A percentile compares a stretch with the other conserved stretches of the same genome.
These are phyloP conservation scores for Sorex fumeus DNA, from an alignment of 2,113 vertebrate species.

Conservation along the genomic window DNA sequence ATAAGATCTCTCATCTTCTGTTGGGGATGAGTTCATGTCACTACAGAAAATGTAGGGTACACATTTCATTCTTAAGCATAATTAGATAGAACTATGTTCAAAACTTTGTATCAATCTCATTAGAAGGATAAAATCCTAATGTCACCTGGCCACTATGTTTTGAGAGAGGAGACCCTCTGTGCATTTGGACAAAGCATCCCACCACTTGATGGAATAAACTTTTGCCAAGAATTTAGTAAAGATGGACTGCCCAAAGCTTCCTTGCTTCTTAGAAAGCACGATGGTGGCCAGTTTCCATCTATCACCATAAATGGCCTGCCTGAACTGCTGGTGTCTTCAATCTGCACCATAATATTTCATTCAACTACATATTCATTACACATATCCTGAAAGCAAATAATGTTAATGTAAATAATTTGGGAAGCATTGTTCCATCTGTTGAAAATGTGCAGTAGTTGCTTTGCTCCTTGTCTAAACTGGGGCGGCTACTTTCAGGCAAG, in stretches of 20 bases:
- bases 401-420: slow-evolving; percentile 83
- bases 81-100: too few species aligned
- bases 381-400: slow-evolving; percentile 80
- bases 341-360: slow-evolving; percentile 73
- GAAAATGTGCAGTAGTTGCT: slow-evolving; percentile 83
- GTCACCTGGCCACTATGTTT: background rate
- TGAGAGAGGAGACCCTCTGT: background rate
- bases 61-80: background rate
- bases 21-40: background rate
- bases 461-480: slow-evolving; percentile 83
- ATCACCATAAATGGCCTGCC: slow-evolving; percentile 78
- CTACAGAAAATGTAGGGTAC: background rate
- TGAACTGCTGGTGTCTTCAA: slow-evolving; percentile 61
- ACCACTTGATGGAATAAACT: background rate
- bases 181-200: background rate
- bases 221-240: slow-evolving; percentile 32
- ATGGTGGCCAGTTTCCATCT: slow-evolving; percentile 60
- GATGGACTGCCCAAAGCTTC: background rate
- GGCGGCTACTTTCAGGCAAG: slow-evolving; percentile 80
- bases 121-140: background rate
- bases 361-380: slow-evolving; percentile 72
- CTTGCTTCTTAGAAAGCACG: slow-evolving; percentile 70
- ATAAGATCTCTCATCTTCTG: background rate
- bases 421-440: slow-evolving; percentile 83
- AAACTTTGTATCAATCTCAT: background rate